A percentile compares a stretch with the other conserved stretches of the same genome.
These are phyloP conservation scores for Yponomeuta cagnagella DNA, from an alignment of 2,888 invertebrate genomes.

Conservation along the genomic window DNA sequence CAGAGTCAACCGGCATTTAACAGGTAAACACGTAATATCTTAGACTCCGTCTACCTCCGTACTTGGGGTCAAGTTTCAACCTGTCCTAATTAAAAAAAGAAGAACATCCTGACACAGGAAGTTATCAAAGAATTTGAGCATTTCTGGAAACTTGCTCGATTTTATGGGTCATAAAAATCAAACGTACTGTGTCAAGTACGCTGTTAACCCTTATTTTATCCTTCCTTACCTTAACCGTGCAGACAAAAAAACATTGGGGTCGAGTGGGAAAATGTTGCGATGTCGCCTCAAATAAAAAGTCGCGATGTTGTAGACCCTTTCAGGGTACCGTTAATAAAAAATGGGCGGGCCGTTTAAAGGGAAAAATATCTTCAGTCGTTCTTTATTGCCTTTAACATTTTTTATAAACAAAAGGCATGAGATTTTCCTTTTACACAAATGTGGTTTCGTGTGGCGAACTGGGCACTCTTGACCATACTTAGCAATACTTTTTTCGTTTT, in stretches of 20 bases:
- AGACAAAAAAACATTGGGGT: conserved; percentile 1
- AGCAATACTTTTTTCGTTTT: background rate
- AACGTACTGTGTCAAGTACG: background rate
- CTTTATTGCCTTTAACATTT: conserved; percentile 3
- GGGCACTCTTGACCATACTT: background rate
- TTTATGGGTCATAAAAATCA: background rate
- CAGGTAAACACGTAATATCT: too few relatives aligned
- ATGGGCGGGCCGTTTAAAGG: background rate
- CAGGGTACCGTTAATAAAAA: conserved; percentile 3
- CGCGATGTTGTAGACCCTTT: background rate
- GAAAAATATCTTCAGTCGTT: conserved; percentile 6
- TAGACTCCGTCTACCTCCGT: too few relatives aligned
- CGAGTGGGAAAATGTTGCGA: background rate
- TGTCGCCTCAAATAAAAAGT: background rate
- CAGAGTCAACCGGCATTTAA: too few relatives aligned
- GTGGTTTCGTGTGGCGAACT: background rate
- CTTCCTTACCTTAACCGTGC: background rate
- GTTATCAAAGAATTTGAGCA: background rate
- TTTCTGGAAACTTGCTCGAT: background rate
- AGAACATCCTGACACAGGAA: background rate
- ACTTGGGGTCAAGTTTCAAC: too few relatives aligned
- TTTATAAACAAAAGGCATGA: background rate
- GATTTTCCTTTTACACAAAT: conserved; percentile 3
- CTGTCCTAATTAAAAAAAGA: too few relatives aligned
- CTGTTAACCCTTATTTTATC: background rate